These are phyloP conservation scores for Chironex yamaguchii DNA, from an alignment of 30 jellyfish, hydroid and myxozoan genomes.

Conservation along the genomic window DNA sequence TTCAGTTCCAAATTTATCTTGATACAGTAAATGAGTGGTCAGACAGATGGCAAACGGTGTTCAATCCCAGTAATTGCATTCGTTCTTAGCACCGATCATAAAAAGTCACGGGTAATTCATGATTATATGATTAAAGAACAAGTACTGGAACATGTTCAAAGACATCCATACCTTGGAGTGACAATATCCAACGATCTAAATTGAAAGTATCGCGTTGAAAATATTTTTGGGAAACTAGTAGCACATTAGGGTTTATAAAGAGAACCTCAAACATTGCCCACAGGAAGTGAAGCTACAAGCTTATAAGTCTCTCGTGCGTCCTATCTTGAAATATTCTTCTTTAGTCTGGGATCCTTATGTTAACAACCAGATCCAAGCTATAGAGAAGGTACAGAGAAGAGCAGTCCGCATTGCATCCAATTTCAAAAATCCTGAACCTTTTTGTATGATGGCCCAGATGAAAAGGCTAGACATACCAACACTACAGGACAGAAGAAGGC, in stretches of 20 bases:
- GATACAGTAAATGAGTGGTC: not conserved
- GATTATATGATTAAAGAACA: constrained; percentile 27
- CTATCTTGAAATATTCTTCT: constrained; percentile 51
- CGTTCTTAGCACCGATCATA: constrained; percentile 1
- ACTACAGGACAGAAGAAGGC: constrained; percentile 19
- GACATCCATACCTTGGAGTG: constrained; percentile 59
- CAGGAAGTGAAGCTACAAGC: constrained; percentile 4
- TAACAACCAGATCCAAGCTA: constrained; percentile 47
- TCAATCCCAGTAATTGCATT: constrained; percentile 20
- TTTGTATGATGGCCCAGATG: too few species aligned
- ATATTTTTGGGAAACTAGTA: constrained; percentile 43
- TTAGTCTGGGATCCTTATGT: constrained; percentile 37
- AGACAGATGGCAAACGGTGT: constrained; percentile 4
- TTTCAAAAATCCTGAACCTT: too few species aligned
- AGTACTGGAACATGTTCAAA: constrained; percentile 37
- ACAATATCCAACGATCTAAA: constrained; percentile 44
- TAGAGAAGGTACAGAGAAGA: constrained; percentile 38
- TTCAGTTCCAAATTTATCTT: not conserved
- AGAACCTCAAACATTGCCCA: constrained; percentile 47
- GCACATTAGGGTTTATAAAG: constrained; percentile 46
- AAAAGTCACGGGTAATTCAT: constrained; percentile 32
- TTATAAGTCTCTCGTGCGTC: constrained; percentile 12
- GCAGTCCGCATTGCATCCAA: constrained; percentile 42
- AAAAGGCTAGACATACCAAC: too few species aligned
- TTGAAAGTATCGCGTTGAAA: constrained; percentile 54